Evolutionary conservation across 2,113 vertebrate genomes (phyloP).

Genomic region (Daphoenositta chrysoptera): DNA sequence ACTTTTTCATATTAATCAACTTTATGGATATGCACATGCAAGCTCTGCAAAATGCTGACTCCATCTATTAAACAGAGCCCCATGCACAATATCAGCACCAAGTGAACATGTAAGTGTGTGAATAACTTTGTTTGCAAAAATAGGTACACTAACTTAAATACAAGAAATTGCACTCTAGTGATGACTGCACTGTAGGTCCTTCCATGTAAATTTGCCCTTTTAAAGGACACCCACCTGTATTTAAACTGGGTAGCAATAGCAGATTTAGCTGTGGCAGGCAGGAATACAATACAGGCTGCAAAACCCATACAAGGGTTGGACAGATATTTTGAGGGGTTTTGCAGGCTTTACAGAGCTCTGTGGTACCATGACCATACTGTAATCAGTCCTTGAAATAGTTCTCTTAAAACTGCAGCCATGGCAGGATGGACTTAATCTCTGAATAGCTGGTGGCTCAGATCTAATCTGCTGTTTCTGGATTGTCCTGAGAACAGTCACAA

Average conservation of each 20-base stretch:
- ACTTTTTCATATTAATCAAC: background rate
- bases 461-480: background rate
- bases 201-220: background rate
- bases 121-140: background rate
- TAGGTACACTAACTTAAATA: background rate
- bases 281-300: background rate
- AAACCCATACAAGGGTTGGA: background rate
- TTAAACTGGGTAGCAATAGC: background rate
- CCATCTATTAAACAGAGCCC: background rate
- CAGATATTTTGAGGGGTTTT: background rate
- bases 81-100: background rate
- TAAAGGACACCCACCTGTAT: background rate
- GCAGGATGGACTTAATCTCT: background rate
- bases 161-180: background rate
- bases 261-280: background rate
- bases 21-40: background rate
- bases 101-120: background rate
- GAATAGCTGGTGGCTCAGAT: background rate
- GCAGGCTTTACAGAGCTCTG: background rate
- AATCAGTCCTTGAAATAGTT: background rate
- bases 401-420: background rate
- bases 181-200: background rate
- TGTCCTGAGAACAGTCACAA: background rate
- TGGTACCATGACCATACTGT: background rate
- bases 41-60: background rate